Evolutionary conservation across 1,140 invertebrate species (phyloP).

Genomic region (Gryon sp.): DNA sequence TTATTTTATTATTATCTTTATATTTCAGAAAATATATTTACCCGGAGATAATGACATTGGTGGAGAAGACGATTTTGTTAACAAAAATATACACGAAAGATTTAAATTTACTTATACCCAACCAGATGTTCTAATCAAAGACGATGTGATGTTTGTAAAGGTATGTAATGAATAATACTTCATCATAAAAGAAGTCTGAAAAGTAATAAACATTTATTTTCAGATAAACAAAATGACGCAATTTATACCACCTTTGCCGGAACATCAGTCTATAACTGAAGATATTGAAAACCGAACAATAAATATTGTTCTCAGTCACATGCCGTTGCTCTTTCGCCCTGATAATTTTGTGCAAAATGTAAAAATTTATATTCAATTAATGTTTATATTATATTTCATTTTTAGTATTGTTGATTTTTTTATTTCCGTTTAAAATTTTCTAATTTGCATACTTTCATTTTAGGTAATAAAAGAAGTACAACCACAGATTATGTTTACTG

Average conservation of each 20-base stretch:
- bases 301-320: constrained; percentile 85
- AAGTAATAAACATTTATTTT: constrained; percentile 74
- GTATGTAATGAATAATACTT: constrained; percentile 1
- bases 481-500: constrained; percentile 91
- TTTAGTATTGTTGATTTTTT: too few relatives aligned
- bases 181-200: background rate
- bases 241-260: constrained; percentile 75
- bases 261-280: constrained; percentile 81
- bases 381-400: too few relatives aligned
- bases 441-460: constrained; percentile 2
- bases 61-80: constrained; percentile 90
- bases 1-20: constrained; percentile 28
- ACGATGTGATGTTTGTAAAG: constrained; percentile 79
- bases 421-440: too few relatives aligned
- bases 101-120: constrained; percentile 89
- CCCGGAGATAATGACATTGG: constrained; percentile 98
- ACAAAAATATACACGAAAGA: constrained; percentile 85
- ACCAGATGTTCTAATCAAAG: constrained; percentile 82
- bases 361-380: constrained; percentile 30
- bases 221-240: constrained; percentile 86
- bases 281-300: constrained; percentile 81
- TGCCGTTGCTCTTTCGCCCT: constrained; percentile 83
- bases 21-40: constrained; percentile 88
- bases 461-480: constrained; percentile 84
- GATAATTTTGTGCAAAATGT: constrained; percentile 83